Base-by-base conservation (phyloP, 1,140 invertebrate genomes). In the Bombus picipes region DNA sequence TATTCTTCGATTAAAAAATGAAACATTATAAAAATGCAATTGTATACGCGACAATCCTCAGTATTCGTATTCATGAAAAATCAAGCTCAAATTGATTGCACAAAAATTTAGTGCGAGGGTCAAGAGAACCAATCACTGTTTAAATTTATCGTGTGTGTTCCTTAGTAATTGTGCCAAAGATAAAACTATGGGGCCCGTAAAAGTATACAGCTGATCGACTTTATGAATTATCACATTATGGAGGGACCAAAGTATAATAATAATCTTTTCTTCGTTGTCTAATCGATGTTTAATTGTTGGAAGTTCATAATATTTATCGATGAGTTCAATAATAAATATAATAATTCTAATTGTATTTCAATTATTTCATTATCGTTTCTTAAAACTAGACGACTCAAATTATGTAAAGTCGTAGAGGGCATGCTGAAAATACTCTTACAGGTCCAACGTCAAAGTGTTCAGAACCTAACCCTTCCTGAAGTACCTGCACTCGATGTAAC, bases 371-470 rank as follows among this genome's bases (percentile, higher is more conserved):
- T 34, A 68, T 73, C 22, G 32, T 41, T 72, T 39, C 22, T 22
- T 68, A 32, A 32, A 32, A 62, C 72, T 59, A 43, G 15, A 59
- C 47, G 22, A 57, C 34, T 18, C 3, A 34, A 62, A 66, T 62
- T 34, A 43, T 32, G 34, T 22, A 34, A 62, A 43, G 43, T 87
- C 43, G 65, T 25, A 32, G 47, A 82, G 79, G 59, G 73, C 73
- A 77, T 73, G 83, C 39, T 72, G 53, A 37, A 72, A 85, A 70
- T 88, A 88, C 79, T 66, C 80, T 91, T 90, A 92, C 90, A 92
- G 92, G 90, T 86, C 89, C 88, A 89, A 90, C 70, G 84, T 88
- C 83, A 87, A 93, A 92, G 92, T 93, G 92, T 93, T 93, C 93
- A 93, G 91, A 77, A 82, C 53, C 89, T 75, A 86, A 85, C 85